These are phyloP conservation scores for Cyphomyrus discorhynchus DNA, from an alignment of 2,113 vertebrate species.

Conservation along the genomic window DNA sequence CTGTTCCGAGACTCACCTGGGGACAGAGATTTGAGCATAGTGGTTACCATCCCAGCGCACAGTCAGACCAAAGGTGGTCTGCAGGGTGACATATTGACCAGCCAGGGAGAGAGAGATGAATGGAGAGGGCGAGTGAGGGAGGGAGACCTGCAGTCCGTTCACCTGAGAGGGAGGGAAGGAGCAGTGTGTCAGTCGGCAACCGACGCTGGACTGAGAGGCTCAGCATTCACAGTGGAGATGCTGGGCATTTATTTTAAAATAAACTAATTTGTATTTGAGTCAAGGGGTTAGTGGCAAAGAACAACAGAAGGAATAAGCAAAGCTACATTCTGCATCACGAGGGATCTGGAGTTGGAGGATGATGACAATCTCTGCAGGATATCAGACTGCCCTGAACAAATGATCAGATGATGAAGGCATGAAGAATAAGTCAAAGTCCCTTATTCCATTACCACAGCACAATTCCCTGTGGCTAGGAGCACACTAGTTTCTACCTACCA, in stretches of 20 bases:
- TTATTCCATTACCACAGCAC: neutral
- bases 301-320: neutral
- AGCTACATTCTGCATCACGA: neutral
- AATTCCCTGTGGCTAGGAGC: neutral
- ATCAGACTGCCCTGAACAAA: neutral
- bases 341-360: neutral
- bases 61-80: conserved; percentile 58
- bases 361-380: neutral
- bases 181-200: neutral
- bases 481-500: conserved; percentile 54
- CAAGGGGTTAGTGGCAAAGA: neutral
- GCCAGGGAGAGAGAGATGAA: conserved; percentile 53
- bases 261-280: neutral
- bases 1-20: conserved; percentile 64
- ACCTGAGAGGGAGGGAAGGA: conserved; percentile 49
- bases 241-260: neutral
- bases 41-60: conserved; percentile 75
- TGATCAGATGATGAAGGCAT: neutral
- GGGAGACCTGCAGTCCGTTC: conserved; percentile 51
- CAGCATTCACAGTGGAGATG: neutral
- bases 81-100: conserved; percentile 65
- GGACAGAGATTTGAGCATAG: conserved; percentile 59
- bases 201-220: neutral
- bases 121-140: conserved; percentile 56
- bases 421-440: neutral